These are phyloP conservation scores for Neoscelio sp. DNA, from an alignment of 2,888 invertebrate genomes.

Conservation along the genomic window DNA sequence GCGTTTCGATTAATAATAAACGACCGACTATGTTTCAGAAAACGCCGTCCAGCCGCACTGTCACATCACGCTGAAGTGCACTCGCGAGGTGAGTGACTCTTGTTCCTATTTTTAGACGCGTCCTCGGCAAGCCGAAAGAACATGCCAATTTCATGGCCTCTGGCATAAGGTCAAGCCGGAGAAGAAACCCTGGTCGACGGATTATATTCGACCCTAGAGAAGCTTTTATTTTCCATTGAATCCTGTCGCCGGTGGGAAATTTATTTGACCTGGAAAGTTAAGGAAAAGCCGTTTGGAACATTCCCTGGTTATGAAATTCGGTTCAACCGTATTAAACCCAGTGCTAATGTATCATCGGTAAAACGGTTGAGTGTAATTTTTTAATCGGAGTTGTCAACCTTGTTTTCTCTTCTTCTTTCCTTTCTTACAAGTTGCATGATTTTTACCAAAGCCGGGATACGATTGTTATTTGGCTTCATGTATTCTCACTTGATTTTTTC, in stretches of 20 bases:
- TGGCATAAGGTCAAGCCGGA: constrained; percentile 29
- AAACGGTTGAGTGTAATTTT: too few relatives aligned
- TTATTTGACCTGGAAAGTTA: not conserved
- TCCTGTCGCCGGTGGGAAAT: too few relatives aligned
- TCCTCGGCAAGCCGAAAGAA: constrained; percentile 62
- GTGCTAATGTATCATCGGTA: too few relatives aligned
- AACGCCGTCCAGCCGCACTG: constrained; percentile 92
- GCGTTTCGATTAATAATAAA: constrained; percentile 39
- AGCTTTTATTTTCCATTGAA: too few relatives aligned
- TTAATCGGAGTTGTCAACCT: too few relatives aligned
- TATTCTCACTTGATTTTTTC: constrained; percentile 58
- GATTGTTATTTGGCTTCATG: not conserved
- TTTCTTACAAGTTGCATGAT: too few relatives aligned
- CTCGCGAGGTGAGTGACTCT: constrained; percentile 90
- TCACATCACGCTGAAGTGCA: constrained; percentile 96
- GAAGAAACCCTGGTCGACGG: too few relatives aligned
- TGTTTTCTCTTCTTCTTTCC: too few relatives aligned
- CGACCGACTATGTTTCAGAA: constrained; percentile 74
- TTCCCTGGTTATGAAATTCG: too few relatives aligned
- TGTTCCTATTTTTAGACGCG: constrained; percentile 77
- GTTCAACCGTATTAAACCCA: too few relatives aligned
- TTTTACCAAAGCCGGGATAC: not conserved
- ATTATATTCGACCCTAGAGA: too few relatives aligned
- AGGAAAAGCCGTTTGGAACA: not conserved
- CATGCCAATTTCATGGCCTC: constrained; percentile 23